Evolutionary conservation across 2,888 invertebrate genomes (phyloP).

Genomic region (Eupithecia pulchellata): DNA sequence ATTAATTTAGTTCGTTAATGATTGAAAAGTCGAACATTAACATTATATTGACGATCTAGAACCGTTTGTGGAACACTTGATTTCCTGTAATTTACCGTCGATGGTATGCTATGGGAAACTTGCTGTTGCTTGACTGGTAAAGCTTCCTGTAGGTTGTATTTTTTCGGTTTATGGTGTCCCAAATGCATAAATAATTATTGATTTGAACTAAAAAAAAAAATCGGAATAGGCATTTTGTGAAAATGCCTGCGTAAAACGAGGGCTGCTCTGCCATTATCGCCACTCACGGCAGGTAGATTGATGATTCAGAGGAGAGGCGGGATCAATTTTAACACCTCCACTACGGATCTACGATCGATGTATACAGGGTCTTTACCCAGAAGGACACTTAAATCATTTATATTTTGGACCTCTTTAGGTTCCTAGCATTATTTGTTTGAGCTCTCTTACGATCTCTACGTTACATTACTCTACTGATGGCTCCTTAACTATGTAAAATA

Average conservation of each 20-base stretch:
- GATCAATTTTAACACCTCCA: no score
- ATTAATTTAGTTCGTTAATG: conserved; percentile 19
- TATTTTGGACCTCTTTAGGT: not conserved
- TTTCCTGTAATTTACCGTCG: conserved; percentile 24
- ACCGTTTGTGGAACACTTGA: conserved; percentile 23
- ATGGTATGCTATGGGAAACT: conserved; percentile 22
- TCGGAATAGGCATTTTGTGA: no score
- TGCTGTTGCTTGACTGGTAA: conserved; percentile 1
- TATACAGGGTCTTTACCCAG: no score
- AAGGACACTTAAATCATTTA: no score
- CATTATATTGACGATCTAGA: conserved; percentile 22
- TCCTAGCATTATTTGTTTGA: not conserved
- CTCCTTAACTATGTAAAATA: not conserved
- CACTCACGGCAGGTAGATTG: no score
- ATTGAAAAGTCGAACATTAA: conserved; percentile 20
- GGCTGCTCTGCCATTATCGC: no score
- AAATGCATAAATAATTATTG: no score
- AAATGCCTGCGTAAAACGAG: no score
- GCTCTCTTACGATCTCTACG: no score
- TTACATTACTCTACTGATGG: not conserved
- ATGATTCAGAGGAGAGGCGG: no score
- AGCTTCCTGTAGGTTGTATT: not conserved
- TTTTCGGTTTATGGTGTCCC: not conserved
- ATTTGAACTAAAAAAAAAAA: no score
- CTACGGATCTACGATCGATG: no score